These are phyloP conservation scores for Halcyon chelicuti DNA, from an alignment of 2,797 vertebrate genomes.

Conservation along the genomic window DNA sequence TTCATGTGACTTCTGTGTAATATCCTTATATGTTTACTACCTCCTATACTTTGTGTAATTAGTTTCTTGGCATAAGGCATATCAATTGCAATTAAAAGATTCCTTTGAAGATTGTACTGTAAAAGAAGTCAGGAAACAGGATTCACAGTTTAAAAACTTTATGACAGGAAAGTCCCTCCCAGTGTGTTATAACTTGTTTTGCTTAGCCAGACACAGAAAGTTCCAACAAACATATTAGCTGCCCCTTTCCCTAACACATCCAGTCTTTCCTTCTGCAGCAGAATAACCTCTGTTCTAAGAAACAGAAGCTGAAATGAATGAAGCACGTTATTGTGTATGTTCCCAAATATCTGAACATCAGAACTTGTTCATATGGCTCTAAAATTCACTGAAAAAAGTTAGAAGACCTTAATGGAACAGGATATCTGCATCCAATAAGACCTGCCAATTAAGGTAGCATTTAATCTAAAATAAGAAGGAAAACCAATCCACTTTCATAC, in stretches of 20 bases:
- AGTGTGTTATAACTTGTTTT: neutral
- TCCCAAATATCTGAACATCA: constrained; percentile 25
- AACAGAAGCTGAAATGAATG: neutral
- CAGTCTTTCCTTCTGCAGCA: neutral
- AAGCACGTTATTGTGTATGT: neutral
- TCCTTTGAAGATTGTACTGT: neutral
- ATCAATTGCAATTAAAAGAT: neutral
- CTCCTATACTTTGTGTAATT: neutral
- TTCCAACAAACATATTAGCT: neutral
- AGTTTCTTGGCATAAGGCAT: neutral
- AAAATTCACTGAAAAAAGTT: neutral
- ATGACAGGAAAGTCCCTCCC: neutral
- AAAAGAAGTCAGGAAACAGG: constrained; percentile 26
- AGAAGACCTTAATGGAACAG: neutral
- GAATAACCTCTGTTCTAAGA: neutral
- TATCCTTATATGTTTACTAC: neutral
- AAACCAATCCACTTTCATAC: neutral
- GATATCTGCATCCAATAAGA: neutral
- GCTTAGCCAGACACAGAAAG: neutral
- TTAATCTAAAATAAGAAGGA: neutral
- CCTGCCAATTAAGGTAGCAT: neutral
- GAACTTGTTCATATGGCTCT: neutral
- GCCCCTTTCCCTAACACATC: neutral
- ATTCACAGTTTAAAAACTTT: neutral
- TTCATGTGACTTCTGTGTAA: neutral